These are phyloP conservation scores for Drosophila kepulauana DNA, from an alignment of 1,140 invertebrate genomes.

Conservation along the genomic window DNA sequence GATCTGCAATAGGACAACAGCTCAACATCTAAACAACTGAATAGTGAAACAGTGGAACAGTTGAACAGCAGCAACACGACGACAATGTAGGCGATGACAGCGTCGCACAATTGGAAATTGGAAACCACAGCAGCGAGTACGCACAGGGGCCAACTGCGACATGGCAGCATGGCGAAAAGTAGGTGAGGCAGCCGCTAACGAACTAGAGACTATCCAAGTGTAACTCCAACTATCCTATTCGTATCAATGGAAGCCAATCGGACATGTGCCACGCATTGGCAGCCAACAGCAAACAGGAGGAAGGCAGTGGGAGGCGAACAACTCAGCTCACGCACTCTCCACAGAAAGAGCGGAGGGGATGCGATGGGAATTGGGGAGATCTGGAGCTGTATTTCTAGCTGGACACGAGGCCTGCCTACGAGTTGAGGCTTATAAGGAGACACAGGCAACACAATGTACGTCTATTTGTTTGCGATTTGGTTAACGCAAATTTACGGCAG, in stretches of 20 bases:
- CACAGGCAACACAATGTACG: conserved; percentile 52
- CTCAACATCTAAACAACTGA: conserved; percentile 15
- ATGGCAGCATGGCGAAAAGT: conserved; percentile 63
- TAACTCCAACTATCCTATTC: conserved; percentile 5
- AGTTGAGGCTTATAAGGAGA: conserved; percentile 58
- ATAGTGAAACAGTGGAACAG: conserved; percentile 26
- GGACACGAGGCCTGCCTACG: conserved; percentile 25
- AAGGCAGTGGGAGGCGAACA: conserved; percentile 55
- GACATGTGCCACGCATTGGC: conserved; percentile 76
- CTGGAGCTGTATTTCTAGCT: neutral
- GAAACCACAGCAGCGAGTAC: conserved; percentile 50
- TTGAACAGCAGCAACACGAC: conserved; percentile 41
- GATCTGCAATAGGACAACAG: conserved; percentile 44
- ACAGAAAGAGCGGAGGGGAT: neutral
- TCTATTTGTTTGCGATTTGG: conserved; percentile 79
- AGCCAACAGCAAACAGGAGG: conserved; percentile 52
- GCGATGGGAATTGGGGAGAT: neutral
- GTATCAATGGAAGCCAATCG: conserved; percentile 76
- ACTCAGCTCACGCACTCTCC: conserved; percentile 56
- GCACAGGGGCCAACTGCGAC: conserved; percentile 48
- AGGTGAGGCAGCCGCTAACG: conserved; percentile 68
- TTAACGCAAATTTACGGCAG: conserved; percentile 67
- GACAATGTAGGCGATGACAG: conserved; percentile 76
- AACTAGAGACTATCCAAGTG: conserved; percentile 39
- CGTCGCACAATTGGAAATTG: conserved; percentile 57